Evolutionary conservation across 1,140 invertebrate genomes (phyloP).

Genomic region (Drosophila sucinea): DNA sequence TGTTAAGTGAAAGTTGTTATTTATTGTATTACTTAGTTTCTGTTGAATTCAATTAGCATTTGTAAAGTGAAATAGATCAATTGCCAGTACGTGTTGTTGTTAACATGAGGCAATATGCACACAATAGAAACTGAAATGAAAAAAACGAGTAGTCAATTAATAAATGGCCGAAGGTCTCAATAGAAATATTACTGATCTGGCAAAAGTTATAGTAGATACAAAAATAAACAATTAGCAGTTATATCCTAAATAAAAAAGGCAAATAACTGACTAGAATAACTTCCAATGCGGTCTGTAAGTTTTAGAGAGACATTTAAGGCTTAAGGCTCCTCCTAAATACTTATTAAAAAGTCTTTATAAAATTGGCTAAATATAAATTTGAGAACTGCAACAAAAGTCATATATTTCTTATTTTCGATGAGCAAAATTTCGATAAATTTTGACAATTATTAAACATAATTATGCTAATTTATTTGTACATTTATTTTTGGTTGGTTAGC

Average conservation of each 20-base stretch:
- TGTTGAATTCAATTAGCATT: conserved; percentile 9
- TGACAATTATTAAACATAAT: conserved; percentile 1
- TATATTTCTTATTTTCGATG: no score
- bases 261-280: no score
- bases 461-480: not conserved
- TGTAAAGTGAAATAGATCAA: conserved; percentile 3
- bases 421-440: no score
- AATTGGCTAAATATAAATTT: no score
- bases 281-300: no score
- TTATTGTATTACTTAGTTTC: not conserved
- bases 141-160: not conserved
- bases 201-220: no score
- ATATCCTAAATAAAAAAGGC: not conserved
- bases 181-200: not conserved
- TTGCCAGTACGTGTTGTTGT: not conserved
- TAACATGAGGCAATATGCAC: not conserved
- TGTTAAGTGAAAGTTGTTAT: conserved; percentile 3
- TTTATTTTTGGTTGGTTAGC: not conserved
- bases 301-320: no score
- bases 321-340: no score
- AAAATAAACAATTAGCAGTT: not conserved
- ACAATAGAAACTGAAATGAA: not conserved
- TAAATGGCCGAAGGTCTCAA: not conserved
- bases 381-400: no score
- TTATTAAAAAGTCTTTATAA: no score